phyloP scores from a whole-genome alignment of 2,113 vertebrate genomes.

The Pterophyllum scalare region DNA sequence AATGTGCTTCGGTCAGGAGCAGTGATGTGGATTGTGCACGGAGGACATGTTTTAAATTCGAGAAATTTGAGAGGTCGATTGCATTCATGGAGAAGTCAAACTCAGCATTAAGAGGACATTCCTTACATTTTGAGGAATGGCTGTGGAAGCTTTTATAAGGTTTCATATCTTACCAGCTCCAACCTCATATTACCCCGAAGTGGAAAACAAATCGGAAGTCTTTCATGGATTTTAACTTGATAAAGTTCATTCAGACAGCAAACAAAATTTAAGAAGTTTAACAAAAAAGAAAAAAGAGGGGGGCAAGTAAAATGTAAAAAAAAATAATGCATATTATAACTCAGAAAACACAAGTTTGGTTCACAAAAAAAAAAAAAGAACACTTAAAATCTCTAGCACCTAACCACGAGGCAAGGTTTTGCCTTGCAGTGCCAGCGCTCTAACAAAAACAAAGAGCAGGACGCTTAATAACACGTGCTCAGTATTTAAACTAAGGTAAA shows the following conservation, averaged over 20 bases:
- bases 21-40: background rate
- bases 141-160: background rate
- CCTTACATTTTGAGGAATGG: background rate
- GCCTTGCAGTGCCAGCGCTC: conserved; percentile 26
- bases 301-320: conserved; percentile 15
- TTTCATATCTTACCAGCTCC: background rate
- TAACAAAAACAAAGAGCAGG: background rate
- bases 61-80: background rate
- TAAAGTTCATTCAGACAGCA: conserved; percentile 31
- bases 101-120: background rate
- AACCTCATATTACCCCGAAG: background rate
- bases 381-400: background rate
- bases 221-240: conserved; percentile 2
- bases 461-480: conserved; percentile 37
- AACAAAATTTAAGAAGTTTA: conserved; percentile 17
- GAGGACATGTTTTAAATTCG: background rate
- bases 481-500: conserved; percentile 23
- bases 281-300: background rate
- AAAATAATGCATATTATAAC: background rate
- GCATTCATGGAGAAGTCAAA: background rate
- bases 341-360: background rate
- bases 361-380: background rate
- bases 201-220: background rate
- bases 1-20: background rate
- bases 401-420: conserved; percentile 16